Evolutionary conservation across 2,113 vertebrate species (phyloP).

Genomic region (human): GRCh38 chr6:121016501-121017000

Average conservation of each 20-base stretch:
- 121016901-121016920: neutral
- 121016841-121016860: neutral
- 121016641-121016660: neutral
- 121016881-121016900: neutral
- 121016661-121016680: neutral
- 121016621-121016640: neutral
- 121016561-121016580: neutral
- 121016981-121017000: neutral
- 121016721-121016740: neutral
- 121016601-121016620: neutral
- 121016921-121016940: neutral
- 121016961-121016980: neutral
- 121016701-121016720: neutral
- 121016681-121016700: neutral
- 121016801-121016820: neutral
- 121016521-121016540: neutral
- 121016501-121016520: neutral
- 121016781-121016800: neutral
- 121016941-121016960: neutral
- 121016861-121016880: neutral
- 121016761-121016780: neutral
- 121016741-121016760: neutral
- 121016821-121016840: neutral
- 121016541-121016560: neutral
- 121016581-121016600: neutral